Evolutionary conservation across 2,888 invertebrate genomes (phyloP).

Genomic region (Chaetoderma sp.): DNA sequence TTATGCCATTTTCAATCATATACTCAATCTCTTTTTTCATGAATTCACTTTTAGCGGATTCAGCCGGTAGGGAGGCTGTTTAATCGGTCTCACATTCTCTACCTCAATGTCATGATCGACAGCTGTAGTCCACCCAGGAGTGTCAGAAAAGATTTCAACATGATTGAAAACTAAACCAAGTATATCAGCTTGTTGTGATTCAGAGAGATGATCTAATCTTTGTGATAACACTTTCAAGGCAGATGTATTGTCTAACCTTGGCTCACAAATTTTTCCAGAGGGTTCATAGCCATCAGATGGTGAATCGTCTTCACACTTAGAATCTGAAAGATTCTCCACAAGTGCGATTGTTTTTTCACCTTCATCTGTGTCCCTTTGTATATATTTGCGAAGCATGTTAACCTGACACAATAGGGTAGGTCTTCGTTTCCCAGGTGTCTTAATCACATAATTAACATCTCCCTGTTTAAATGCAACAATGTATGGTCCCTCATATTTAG

Average conservation of each 20-base stretch:
- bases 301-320: too few relatives aligned
- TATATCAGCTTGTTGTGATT: too few relatives aligned
- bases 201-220: too few relatives aligned
- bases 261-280: too few relatives aligned
- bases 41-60: background rate
- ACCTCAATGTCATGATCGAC: background rate
- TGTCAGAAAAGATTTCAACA: background rate
- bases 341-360: too few relatives aligned
- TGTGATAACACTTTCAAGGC: too few relatives aligned
- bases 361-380: conserved; percentile 19
- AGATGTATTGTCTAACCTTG: too few relatives aligned
- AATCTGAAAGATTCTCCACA: too few relatives aligned
- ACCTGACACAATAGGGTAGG: conserved; percentile 29
- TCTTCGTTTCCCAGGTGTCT: conserved; percentile 33
- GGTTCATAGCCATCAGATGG: too few relatives aligned
- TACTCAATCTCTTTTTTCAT: background rate
- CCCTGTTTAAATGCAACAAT: background rate
- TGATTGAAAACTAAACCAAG: background rate
- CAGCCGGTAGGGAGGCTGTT: background rate
- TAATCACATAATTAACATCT: conserved; percentile 14
- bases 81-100: background rate
- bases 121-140: background rate
- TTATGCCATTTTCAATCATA: too few relatives aligned
- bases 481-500: conserved; percentile 16
- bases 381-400: conserved; percentile 34